Conservation (phyloP, 53 echinoderm and acorn worm species). For the Patiria pectinifera region DNA sequence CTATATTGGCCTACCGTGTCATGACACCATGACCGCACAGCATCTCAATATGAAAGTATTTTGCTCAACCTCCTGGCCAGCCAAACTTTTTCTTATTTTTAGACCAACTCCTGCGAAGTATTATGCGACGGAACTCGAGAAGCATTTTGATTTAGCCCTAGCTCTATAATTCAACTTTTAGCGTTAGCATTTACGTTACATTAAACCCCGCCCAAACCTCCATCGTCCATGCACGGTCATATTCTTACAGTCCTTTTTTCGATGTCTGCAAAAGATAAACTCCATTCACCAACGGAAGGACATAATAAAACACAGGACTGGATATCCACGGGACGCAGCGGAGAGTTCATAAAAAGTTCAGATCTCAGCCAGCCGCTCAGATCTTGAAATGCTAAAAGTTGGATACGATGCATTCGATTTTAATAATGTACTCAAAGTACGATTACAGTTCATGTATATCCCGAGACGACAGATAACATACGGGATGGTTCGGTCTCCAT, state of each 20-base stretch:
- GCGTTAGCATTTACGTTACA: background rate
- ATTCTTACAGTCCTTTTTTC: background rate
- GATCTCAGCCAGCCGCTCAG: background rate
- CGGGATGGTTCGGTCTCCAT: too few relatives aligned
- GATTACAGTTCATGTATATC: background rate
- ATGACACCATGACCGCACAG: too few relatives aligned
- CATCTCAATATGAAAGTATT: too few relatives aligned
- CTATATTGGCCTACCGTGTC: too few relatives aligned
- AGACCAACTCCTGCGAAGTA: too few relatives aligned
- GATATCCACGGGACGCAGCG: background rate
- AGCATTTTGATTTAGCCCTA: too few relatives aligned
- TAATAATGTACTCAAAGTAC: too few relatives aligned
- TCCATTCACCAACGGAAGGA: background rate
- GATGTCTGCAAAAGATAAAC: conserved; percentile 15
- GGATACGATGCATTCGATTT: background rate
- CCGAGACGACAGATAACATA: too few relatives aligned
- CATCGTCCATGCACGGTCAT: background rate
- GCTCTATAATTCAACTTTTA: too few relatives aligned
- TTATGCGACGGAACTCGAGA: too few relatives aligned
- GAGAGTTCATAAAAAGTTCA: background rate
- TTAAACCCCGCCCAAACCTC: background rate
- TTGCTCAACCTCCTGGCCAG: too few relatives aligned
- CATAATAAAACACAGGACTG: background rate
- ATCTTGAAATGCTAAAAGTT: background rate
- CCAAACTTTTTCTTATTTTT: too few relatives aligned